Conservation (phyloP, 1,140 invertebrate genomes). For the Thrips palmi region DNA sequence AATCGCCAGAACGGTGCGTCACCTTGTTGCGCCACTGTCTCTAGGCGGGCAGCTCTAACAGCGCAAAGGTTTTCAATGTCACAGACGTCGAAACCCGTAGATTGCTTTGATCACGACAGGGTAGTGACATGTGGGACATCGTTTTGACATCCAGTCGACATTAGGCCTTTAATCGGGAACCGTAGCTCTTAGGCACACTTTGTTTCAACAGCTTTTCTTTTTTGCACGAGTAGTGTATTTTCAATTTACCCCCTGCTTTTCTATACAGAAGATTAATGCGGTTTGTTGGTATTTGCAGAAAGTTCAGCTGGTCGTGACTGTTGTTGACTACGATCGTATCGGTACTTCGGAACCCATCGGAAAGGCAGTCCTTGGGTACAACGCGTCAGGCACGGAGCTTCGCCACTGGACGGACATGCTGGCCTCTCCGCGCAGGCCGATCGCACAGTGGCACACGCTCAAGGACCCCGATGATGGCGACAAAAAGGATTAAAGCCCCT, state of each 20-base stretch:
- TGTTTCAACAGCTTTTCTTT: neutral
- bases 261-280: neutral
- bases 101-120: no score
- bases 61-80: no score
- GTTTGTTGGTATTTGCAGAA: slow-evolving; percentile 57
- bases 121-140: neutral
- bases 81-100: no score
- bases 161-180: no score
- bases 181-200: no score
- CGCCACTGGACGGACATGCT: slow-evolving; percentile 99
- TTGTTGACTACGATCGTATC: slow-evolving; percentile 99
- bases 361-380: slow-evolving; percentile 91
- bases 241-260: neutral
- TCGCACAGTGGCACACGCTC: slow-evolving; percentile 98
- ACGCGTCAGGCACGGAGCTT: slow-evolving; percentile 90
- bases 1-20: no score
- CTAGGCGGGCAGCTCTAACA: no score
- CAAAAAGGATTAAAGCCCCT: slow-evolving; percentile 71
- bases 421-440: slow-evolving; percentile 91
- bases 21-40: no score
- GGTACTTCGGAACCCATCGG: slow-evolving; percentile 99
- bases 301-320: slow-evolving; percentile 95
- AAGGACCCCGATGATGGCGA: slow-evolving; percentile 90
- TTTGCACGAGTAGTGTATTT: neutral
- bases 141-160: slow-evolving; percentile 1